Percentiles rank a stretch among this genome's conserved stretches.
Evolutionary conservation across 2,113 vertebrate genomes (phyloP).

Genomic region (Myrmecophaga tridactyla): DNA sequence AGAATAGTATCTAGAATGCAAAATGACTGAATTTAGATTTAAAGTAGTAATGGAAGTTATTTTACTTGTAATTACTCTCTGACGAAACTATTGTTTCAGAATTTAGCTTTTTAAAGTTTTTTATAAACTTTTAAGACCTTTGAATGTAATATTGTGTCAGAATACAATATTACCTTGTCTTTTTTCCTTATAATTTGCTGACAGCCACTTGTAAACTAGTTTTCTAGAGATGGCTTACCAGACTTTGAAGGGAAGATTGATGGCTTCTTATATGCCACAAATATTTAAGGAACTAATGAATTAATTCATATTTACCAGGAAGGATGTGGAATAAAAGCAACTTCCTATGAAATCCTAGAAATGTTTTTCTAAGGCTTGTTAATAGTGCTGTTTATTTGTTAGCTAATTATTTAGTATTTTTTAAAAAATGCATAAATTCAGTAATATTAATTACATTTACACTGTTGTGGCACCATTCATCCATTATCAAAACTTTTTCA

Average conservation of each 20-base stretch:
- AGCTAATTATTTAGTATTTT: not conserved
- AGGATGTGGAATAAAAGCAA: slow-evolving; percentile 53
- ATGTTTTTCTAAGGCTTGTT: not conserved
- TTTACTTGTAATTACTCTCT: slow-evolving; percentile 38
- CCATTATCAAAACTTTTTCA: too few species aligned
- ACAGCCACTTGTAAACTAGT: not conserved
- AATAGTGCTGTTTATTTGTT: not conserved
- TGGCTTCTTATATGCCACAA: not conserved
- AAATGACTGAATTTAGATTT: not conserved
- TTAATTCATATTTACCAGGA: slow-evolving; percentile 43
- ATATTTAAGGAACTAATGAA: not conserved
- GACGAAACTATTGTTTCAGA: not conserved
- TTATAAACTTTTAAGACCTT: too few species aligned
- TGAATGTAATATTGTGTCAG: not conserved
- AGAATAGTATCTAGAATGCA: not conserved
- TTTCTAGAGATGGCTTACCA: not conserved
- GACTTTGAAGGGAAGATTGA: not conserved
- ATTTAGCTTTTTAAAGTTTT: slow-evolving; percentile 7
- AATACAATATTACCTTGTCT: not conserved
- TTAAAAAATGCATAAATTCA: too few species aligned
- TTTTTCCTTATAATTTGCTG: slow-evolving; percentile 2
- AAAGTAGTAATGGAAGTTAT: not conserved
- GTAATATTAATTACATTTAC: too few species aligned
- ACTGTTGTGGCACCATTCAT: too few species aligned
- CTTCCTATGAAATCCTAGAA: slow-evolving; percentile 63